phyloP scores from a whole-genome alignment of 92 coral and sea anemone species.

The Parazoanthus swiftii region DNA sequence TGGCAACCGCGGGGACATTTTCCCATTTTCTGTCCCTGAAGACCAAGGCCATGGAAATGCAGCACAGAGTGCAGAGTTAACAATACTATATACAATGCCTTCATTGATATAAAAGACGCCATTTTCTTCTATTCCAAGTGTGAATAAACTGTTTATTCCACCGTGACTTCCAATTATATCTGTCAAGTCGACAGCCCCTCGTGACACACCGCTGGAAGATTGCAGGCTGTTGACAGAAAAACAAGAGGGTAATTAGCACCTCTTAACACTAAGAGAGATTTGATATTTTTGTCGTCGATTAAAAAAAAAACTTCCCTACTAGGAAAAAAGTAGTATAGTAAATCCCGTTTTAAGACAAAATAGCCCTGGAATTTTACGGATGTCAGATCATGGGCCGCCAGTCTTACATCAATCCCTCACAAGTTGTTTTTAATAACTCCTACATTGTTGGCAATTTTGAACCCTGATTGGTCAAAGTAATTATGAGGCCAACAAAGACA shows the following conservation, averaged over 20 bases:
- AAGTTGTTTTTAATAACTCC: slow-evolving; percentile 7
- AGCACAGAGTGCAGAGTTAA: slow-evolving; percentile 14
- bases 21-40: slow-evolving; percentile 21
- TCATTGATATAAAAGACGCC: slow-evolving; percentile 46
- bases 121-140: slow-evolving; percentile 36
- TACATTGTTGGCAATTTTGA: not conserved
- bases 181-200: slow-evolving; percentile 6
- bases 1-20: slow-evolving; percentile 24
- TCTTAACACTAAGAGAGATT: not conserved
- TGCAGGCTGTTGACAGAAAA: slow-evolving; percentile 46
- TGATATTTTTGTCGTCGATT: not conserved
- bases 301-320: slow-evolving; percentile 10
- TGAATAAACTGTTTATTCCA: slow-evolving; percentile 29
- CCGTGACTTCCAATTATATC: slow-evolving; percentile 39
- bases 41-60: slow-evolving; percentile 5
- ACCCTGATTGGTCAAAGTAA: slow-evolving; percentile 20
- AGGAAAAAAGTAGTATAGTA: not conserved
- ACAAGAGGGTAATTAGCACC: slow-evolving; percentile 1
- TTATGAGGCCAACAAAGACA: not conserved
- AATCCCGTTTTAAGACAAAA: not conserved
- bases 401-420: not conserved
- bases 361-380: not conserved
- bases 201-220: slow-evolving; percentile 42
- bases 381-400: not conserved
- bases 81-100: slow-evolving; percentile 34